These are phyloP conservation scores for Myotis myotis DNA, from an alignment of 2,797 vertebrate species.

Conservation along the genomic window DNA sequence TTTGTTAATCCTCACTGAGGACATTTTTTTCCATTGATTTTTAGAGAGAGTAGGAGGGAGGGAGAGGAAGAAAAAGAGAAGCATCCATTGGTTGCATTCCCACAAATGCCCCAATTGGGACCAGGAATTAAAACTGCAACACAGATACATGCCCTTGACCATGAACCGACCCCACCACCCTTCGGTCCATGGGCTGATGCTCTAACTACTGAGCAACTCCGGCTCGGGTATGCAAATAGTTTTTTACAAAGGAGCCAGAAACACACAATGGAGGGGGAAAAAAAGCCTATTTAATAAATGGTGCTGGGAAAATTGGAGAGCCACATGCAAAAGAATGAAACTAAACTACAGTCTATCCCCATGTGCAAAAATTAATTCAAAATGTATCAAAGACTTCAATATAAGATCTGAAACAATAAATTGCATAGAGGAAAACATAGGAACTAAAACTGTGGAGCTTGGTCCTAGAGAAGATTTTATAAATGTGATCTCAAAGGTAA, in stretches of 20 bases:
- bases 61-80: no score
- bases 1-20: no score
- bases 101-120: no score
- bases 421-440: background rate
- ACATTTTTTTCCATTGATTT: no score
- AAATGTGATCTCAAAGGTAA: background rate
- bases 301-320: background rate
- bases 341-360: background rate
- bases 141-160: no score
- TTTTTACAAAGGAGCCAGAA: background rate
- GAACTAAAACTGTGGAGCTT: background rate
- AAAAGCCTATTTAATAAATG: background rate
- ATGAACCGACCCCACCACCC: no score
- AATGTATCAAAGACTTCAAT: background rate
- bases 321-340: background rate
- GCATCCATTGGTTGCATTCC: no score
- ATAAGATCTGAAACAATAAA: background rate
- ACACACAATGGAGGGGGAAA: background rate
- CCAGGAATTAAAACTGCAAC: no score
- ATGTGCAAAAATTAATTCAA: background rate
- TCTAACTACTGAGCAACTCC: no score
- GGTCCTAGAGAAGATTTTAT: background rate
- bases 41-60: no score
- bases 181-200: no score
- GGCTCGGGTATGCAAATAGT: background rate